Evolutionary conservation across 2,797 vertebrate species (phyloP).

Genomic region (Macrochelys suwanniensis): DNA sequence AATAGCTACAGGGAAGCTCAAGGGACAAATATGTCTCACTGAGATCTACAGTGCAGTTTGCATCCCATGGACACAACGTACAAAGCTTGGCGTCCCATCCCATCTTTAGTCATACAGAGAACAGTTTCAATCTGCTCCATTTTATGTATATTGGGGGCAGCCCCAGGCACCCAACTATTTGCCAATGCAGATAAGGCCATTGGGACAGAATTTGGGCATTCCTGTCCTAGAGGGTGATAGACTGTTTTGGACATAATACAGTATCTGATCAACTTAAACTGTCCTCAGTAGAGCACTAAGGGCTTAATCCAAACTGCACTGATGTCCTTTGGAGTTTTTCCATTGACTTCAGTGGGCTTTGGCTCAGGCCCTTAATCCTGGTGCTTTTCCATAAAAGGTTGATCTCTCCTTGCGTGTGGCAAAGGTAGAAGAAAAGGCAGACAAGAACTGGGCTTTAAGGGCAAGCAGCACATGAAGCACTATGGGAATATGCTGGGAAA

Average conservation of each 20-base stretch:
- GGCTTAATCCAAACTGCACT: not conserved
- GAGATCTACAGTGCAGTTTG: not conserved
- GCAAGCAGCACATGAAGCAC: not conserved
- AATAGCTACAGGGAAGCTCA: not conserved
- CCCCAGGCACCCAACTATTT: not conserved
- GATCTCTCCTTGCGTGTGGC: not conserved
- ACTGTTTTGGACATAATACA: slow-evolving; percentile 60
- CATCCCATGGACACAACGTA: accelerated
- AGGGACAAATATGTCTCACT: not conserved
- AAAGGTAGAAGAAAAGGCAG: not conserved
- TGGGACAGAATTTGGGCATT: accelerated
- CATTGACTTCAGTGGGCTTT: slow-evolving; percentile 1
- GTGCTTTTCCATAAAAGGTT: not conserved
- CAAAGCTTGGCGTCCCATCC: not conserved
- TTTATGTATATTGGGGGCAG: not conserved
- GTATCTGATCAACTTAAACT: slow-evolving; percentile 42
- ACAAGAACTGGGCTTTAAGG: not conserved
- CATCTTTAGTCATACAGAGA: not conserved
- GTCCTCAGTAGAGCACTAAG: slow-evolving; percentile 1
- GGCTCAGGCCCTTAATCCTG: not conserved
- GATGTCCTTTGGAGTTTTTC: not conserved
- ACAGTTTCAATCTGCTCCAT: not conserved
- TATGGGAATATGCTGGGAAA: not conserved
- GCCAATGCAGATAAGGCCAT: not conserved
- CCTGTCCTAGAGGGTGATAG: not conserved